Base-by-base conservation (phyloP, 2,888 invertebrate species). In the Mesoligia furuncula region DNA sequence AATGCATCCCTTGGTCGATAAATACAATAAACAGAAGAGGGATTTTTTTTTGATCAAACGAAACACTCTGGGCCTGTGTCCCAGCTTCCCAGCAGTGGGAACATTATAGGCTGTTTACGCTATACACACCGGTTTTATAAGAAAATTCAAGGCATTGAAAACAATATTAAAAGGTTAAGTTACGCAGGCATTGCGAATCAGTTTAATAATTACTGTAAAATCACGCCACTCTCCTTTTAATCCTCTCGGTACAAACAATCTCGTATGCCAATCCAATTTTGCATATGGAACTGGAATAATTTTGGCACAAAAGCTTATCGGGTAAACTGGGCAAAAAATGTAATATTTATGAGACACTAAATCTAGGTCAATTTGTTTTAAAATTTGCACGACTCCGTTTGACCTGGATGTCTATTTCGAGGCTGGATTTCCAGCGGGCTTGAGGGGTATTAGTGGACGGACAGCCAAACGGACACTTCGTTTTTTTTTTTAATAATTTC, bases 311-410 rank as follows among this genome's bases (percentile, higher is more conserved):
- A 80, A 80, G 85, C 88, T 88, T 86, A 85, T 85, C 80, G 78
- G 83, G 75, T 86, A 90, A 87, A 86, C 84, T 77, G 86, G 78
- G 69, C 78, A 88, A 88, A 88, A 88, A 87, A 87, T 88, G 83
- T 89, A 83, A 90, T 91, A 91, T 92, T 92, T 92, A 92, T 90
- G 85, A 86, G 87, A 86, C 77, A 85, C 80, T 82, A 85, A 86
- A 90, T 91, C 87, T 91, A 89, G 92, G 91, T 92, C 91, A 89
- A 89, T 89, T 90, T 90, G 90, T 88, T 91, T 90, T 88, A 86
- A 89, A 89, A 89, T 85, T 88, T 88, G 87, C 84, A 87, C 81
- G 80, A 89, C 65, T 85, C 73, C 48, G 76, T 75, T 77, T 86
- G 87, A 84, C 89, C 88, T 86, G 85, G 79, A 86, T 91, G 80